Conservation (phyloP, 2,888 invertebrate species). For the Dione vanillae region DNA sequence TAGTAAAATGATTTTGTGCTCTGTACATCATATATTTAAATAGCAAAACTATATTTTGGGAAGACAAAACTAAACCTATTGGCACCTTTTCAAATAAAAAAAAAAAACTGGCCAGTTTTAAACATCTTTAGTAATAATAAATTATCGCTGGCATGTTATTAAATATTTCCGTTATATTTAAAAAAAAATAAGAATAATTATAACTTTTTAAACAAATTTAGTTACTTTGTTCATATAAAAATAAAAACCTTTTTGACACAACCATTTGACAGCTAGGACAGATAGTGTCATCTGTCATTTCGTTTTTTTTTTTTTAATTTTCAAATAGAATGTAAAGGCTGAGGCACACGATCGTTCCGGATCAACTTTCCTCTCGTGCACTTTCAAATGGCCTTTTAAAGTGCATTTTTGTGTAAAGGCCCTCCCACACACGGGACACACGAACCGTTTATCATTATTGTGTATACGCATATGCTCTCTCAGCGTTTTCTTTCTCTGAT, state of each 20-base stretch:
- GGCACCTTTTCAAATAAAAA: background rate
- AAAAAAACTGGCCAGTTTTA: background rate
- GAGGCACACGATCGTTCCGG: conserved; percentile 58
- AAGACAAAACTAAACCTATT: conserved; percentile 5
- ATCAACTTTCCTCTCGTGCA: conserved; percentile 70
- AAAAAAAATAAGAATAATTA: background rate
- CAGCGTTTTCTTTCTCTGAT: conserved; percentile 75
- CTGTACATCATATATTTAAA: background rate
- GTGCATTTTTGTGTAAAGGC: conserved; percentile 81
- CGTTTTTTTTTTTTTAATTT: background rate
- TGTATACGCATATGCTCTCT: conserved; percentile 77
- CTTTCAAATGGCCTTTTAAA: conserved; percentile 74
- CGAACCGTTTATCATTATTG: conserved; percentile 74
- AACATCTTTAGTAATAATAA: background rate
- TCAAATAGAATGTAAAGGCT: conserved; percentile 38
- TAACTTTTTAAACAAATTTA: background rate
- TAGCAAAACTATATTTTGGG: background rate
- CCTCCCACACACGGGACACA: conserved; percentile 74
- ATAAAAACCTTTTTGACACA: background rate
- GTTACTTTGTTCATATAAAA: background rate
- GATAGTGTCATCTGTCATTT: background rate
- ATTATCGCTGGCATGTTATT: too few relatives aligned
- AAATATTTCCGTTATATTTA: background rate
- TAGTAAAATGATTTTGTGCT: conserved; percentile 3
- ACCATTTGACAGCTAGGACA: background rate